Conservation (phyloP, 2,113 vertebrate species). For the Myiozetetes cayanensis region DNA sequence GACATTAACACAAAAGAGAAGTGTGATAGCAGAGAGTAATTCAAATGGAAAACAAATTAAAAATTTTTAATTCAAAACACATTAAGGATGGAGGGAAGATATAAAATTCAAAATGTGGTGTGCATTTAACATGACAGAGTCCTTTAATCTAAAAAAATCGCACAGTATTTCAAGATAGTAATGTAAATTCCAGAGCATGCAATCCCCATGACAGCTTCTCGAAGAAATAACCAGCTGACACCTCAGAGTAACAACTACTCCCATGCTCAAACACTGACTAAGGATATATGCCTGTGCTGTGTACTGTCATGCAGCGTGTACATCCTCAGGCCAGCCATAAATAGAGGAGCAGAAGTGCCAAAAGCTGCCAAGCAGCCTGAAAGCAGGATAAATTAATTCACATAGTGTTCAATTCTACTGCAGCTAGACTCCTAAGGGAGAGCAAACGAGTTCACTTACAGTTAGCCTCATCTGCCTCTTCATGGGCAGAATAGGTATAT, state of each 20-base stretch:
- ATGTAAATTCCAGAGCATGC: neutral
- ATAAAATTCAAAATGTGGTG: neutral
- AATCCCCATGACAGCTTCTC: neutral
- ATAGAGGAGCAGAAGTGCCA: neutral
- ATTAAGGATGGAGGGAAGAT: neutral
- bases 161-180: neutral
- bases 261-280: neutral
- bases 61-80: neutral
- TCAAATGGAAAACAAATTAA: neutral
- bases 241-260: neutral
- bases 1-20: neutral
- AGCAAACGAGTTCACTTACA: neutral
- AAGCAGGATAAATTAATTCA: slow-evolving; percentile 18
- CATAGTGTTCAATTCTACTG: neutral
- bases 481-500: neutral
- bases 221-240: neutral
- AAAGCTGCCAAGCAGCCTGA: neutral
- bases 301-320: neutral
- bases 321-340: slow-evolving; percentile 49
- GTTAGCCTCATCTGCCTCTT: neutral
- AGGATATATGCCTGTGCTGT: neutral
- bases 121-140: neutral
- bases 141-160: slow-evolving; percentile 1
- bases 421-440: neutral
- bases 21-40: neutral